Conservation (phyloP, 1,140 invertebrate species). For the Meloidogyne hapla region DNA sequence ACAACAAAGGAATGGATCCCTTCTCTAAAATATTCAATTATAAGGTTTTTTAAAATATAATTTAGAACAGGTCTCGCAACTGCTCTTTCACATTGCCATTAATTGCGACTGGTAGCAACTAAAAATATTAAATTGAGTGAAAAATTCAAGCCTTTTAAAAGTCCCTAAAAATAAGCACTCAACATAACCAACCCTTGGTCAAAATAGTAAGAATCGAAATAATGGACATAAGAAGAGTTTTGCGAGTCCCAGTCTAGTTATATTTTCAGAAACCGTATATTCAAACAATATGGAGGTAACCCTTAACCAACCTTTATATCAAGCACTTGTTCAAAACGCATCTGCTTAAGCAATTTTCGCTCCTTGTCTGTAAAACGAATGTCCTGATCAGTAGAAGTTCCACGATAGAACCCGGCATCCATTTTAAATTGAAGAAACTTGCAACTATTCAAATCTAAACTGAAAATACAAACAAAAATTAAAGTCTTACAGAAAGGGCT, state of each 20-base stretch:
- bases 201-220: too few relatives aligned
- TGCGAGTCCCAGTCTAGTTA: not conserved
- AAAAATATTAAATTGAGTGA: not conserved
- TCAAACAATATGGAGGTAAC: not conserved
- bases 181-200: too few relatives aligned
- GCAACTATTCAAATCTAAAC: not conserved
- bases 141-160: too few relatives aligned
- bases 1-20: conserved; percentile 4
- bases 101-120: conserved; percentile 10
- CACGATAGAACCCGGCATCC: conserved; percentile 71
- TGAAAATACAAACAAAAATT: too few relatives aligned
- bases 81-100: conserved; percentile 9
- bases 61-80: conserved; percentile 1
- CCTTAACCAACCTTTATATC: conserved; percentile 75
- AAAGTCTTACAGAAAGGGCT: too few relatives aligned
- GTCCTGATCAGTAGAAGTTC: conserved; percentile 95
- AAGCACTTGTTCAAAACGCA: conserved; percentile 92
- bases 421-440: conserved; percentile 13
- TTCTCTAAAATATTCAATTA: not conserved
- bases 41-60: not conserved
- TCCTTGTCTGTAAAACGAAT: conserved; percentile 98
- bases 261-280: not conserved
- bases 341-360: conserved; percentile 95
- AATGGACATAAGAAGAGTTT: not conserved
- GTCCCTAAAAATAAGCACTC: too few relatives aligned